phyloP scores from a whole-genome alignment of 2,888 invertebrate species.

The Coecobrya sp. region DNA sequence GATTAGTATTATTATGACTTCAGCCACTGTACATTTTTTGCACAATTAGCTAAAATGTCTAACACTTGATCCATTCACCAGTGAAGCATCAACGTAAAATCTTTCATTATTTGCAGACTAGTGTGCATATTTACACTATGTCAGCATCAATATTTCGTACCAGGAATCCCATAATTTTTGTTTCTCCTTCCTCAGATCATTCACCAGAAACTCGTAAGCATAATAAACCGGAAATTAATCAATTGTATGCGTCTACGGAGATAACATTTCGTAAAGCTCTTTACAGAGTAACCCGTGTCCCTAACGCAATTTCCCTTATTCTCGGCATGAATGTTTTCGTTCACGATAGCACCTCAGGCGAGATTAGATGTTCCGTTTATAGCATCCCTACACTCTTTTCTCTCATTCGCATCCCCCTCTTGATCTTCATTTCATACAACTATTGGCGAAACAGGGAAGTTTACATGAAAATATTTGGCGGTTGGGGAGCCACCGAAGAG shows the following conservation, averaged over 20 bases:
- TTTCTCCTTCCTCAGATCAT: not conserved
- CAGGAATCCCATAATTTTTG: slow-evolving; percentile 13
- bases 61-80: too few relatives aligned
- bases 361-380: slow-evolving; percentile 7
- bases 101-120: not conserved
- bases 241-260: not conserved
- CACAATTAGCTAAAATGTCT: too few relatives aligned
- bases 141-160: not conserved
- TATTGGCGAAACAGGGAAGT: not conserved
- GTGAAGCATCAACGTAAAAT: too few relatives aligned
- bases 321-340: slow-evolving; percentile 32
- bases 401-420: not conserved
- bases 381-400: not conserved
- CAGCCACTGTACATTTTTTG: too few relatives aligned
- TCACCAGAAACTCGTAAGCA: not conserved
- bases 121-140: not conserved
- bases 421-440: not conserved
- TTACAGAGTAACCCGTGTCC: not conserved
- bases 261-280: not conserved
- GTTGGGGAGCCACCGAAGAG: slow-evolving; percentile 48
- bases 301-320: not conserved
- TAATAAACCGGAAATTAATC: not conserved
- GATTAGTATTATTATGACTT: too few relatives aligned
- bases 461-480: slow-evolving; percentile 31
- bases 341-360: not conserved